phyloP scores from a whole-genome alignment of 23 tunicate species.

The Aplidium turbinatum region DNA sequence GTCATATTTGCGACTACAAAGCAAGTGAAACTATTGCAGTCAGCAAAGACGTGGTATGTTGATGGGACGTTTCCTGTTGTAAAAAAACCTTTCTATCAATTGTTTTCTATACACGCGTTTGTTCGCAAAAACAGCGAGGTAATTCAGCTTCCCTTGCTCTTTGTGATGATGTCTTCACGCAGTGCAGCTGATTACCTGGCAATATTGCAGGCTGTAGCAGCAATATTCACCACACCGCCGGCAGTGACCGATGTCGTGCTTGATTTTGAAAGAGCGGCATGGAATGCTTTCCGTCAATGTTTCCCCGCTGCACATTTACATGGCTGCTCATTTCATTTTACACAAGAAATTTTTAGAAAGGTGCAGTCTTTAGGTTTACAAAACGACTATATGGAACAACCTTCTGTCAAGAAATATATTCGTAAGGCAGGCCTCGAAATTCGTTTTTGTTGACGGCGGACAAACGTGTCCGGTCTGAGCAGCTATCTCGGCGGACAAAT shows the following conservation, averaged over 20 bases:
- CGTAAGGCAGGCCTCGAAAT: too few relatives aligned
- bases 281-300: neutral
- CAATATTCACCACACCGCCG: neutral
- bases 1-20: neutral
- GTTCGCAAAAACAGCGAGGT: neutral
- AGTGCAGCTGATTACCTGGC: neutral
- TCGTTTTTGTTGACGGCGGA: too few relatives aligned
- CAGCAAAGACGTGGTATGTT: neutral
- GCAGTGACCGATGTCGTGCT: neutral
- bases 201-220: neutral
- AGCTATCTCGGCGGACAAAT: too few relatives aligned
- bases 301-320: neutral
- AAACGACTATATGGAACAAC: too few relatives aligned
- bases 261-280: neutral
- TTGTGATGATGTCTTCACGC: neutral
- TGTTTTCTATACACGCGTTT: constrained; percentile 8
- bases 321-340: constrained; percentile 9
- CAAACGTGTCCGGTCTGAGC: too few relatives aligned
- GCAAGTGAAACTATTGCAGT: neutral
- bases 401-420: neutral
- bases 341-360: neutral
- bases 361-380: too few relatives aligned
- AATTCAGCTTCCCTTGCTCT: neutral
- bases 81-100: neutral
- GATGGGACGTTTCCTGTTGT: neutral